Base-by-base conservation (phyloP, 1,140 invertebrate species). In the Homarus americanus region DNA sequence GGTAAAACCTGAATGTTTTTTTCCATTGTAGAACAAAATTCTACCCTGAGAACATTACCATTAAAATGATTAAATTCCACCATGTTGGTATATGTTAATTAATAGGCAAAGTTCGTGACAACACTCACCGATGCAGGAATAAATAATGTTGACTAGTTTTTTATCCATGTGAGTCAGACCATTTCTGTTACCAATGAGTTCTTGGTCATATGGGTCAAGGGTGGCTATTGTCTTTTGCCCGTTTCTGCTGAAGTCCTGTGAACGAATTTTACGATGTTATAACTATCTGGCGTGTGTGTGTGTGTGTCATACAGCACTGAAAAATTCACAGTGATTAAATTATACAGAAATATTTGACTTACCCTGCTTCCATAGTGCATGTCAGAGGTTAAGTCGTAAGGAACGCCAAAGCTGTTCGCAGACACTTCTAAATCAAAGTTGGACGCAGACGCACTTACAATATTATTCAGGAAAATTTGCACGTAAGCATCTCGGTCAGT, bases 401-500 rank as follows among this genome's bases (percentile, higher is more conserved):
- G 20, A 2, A 92, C 72, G n/a, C 58, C 58, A 0, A 75, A 41
- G 38, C 40, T 83, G 20, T 92, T 82, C 58, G 76, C 73, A 5
- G 40, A 4, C 5, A 4, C 5, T 72, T 24, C 66, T 7, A 32
- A 72, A 72, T 4, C 38, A 82, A 92, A 93, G 73, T 93, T 92
- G 5, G 58, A n/a, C 53, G 75, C 34, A 28, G 44, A 44, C 3
- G 58, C 63, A 2, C 44, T 34, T 40, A 44, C 20, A 44, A 93
- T 93, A 87, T 95, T 95, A 1, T 93, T 90, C 93, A 93, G 93
- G 88, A 93, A 91, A 53, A 95, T 93, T 38, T 91, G 87, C 12
- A 95, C 94, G 92, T 93, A 94, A 5, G 93, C 89, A 88, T 95
- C 94, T 10, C 94, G 76, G 82, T 95, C 94, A 0, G 94, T 94